Percentiles rank a stretch among this genome's conserved stretches.
Evolutionary conservation across 2,888 invertebrate species (phyloP).

Genomic region (Dugesia japonica): DNA sequence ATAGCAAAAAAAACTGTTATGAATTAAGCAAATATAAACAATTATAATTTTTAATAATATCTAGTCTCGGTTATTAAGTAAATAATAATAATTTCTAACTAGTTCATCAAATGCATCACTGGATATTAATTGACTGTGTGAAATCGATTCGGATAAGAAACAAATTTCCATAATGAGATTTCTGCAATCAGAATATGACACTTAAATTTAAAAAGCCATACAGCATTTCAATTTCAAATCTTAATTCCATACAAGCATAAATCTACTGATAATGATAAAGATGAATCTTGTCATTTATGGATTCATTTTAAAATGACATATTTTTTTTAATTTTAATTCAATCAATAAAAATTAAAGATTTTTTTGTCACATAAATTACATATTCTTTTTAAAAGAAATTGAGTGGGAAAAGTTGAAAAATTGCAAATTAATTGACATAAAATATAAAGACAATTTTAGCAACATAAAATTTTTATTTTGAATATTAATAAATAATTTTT

Average conservation of each 20-base stretch:
- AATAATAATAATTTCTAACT: not conserved
- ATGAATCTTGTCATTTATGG: constrained; percentile 11
- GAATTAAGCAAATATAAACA: not conserved
- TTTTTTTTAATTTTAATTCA: constrained; percentile 13
- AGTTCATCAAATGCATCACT: constrained; percentile 11
- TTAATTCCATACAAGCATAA: constrained; percentile 7
- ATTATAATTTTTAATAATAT: constrained; percentile 7
- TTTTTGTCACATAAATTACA: too few species aligned
- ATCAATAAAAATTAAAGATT: not conserved
- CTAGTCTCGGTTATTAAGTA: not conserved
- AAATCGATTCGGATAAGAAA: constrained; percentile 11
- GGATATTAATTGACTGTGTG: constrained; percentile 15
- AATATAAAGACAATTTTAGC: too few species aligned
- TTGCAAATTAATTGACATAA: too few species aligned
- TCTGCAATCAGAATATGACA: constrained; percentile 13
- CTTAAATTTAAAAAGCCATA: constrained; percentile 6
- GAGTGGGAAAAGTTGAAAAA: too few species aligned
- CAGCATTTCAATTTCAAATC: not conserved
- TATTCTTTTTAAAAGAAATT: too few species aligned
- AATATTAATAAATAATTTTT: too few species aligned
- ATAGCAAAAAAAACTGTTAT: too few species aligned
- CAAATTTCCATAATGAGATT: constrained; percentile 15
- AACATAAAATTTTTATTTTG: too few species aligned
- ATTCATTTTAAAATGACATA: not conserved
- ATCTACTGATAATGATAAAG: constrained; percentile 12